Conservation (phyloP, 2,797 vertebrate genomes). For the Simalia tracyae region DNA sequence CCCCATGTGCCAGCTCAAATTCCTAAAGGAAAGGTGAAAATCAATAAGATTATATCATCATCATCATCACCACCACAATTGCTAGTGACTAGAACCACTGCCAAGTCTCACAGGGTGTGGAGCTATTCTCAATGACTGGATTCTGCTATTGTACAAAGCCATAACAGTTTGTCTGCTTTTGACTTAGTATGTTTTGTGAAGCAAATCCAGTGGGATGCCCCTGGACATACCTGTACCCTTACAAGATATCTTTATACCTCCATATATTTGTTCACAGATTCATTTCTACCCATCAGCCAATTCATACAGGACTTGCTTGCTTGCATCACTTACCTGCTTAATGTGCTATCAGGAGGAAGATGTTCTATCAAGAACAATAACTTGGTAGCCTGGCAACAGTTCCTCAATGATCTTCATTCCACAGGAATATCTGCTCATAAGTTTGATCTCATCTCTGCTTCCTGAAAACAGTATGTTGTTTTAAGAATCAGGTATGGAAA, state of each 20-base stretch:
- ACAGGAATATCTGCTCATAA: slow-evolving; percentile 3
- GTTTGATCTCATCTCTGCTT: neutral
- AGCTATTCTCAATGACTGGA: neutral
- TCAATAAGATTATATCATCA: neutral
- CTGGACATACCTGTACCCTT: neutral
- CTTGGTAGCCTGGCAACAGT: slow-evolving; percentile 28
- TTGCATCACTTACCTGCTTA: slow-evolving; percentile 2
- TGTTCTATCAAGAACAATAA: slow-evolving; percentile 11
- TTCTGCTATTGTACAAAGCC: neutral
- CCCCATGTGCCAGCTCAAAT: neutral
- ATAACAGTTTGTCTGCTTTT: neutral
- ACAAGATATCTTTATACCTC: neutral
- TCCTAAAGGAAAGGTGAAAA: neutral
- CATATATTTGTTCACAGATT: neutral
- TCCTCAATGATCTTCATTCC: slow-evolving; percentile 10
- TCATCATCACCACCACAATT: neutral
- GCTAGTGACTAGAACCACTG: neutral
- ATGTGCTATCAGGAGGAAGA: slow-evolving; percentile 4
- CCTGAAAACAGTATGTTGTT: neutral
- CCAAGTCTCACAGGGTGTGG: neutral
- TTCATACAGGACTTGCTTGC: neutral
- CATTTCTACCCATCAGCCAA: neutral
- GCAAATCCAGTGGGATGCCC: neutral
- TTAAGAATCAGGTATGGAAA: neutral
- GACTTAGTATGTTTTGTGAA: neutral